Percentiles rank a stretch among this genome's conserved stretches.
These are phyloP conservation scores for Beroe ovata DNA, from an alignment of 37 sponge, comb jelly and placozoan genomes.

Conservation along the genomic window DNA sequence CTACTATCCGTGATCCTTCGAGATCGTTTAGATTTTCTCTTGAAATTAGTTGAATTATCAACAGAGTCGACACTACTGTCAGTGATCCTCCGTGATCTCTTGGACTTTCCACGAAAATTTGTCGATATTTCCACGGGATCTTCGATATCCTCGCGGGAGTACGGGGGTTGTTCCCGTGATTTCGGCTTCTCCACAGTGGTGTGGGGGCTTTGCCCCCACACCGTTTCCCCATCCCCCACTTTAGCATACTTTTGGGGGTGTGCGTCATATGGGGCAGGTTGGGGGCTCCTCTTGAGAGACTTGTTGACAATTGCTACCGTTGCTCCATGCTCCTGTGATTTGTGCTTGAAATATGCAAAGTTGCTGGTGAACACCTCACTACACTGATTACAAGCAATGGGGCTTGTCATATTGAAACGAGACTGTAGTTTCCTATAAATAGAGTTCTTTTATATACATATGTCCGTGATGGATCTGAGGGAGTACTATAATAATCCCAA, in stretches of 20 bases:
- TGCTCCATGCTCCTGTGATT: not conserved
- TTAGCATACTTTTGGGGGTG: not conserved
- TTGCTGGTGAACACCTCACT: not conserved
- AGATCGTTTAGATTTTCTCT: not conserved
- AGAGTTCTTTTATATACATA: no score
- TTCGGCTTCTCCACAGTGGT: no score
- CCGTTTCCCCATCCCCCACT: no score
- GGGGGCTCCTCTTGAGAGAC: not conserved
- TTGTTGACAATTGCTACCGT: not conserved
- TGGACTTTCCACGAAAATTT: no score
- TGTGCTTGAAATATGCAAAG: not conserved
- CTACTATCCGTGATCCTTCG: not conserved
- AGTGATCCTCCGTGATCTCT: not conserved
- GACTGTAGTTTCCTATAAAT: no score
- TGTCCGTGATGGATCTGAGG: not conserved
- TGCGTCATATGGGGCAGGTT: not conserved
- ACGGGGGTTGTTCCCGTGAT: no score
- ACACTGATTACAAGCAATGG: not conserved
- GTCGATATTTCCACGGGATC: no score
- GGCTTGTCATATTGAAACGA: not conserved
- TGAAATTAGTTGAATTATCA: not conserved
- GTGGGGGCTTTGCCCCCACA: no score
- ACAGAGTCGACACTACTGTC: not conserved
- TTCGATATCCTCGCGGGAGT: no score
- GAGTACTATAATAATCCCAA: constrained; percentile 6